Evolutionary conservation across 2,888 invertebrate genomes (phyloP).

Genomic region (Bellardia bayeri): DNA sequence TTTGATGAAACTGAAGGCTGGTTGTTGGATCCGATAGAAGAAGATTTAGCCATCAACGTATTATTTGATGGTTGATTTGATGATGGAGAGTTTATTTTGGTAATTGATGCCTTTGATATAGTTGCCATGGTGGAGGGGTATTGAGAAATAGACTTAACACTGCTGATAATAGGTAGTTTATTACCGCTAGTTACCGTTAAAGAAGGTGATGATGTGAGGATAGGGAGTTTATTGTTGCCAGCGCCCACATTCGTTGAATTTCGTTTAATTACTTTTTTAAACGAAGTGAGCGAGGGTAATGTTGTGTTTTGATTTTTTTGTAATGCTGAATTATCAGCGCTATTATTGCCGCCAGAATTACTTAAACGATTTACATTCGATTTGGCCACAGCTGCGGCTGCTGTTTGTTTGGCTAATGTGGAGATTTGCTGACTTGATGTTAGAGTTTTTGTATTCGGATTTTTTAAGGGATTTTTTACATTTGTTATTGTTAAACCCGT

Average conservation of each 20-base stretch:
- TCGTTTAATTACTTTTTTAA: slow-evolving; percentile 62
- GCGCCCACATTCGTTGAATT: slow-evolving; percentile 33
- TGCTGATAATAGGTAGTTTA: slow-evolving; percentile 69
- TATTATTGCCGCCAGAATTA: slow-evolving; percentile 23
- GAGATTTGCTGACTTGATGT: slow-evolving; percentile 48
- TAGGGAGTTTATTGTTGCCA: slow-evolving; percentile 47
- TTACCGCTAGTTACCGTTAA: slow-evolving; percentile 56
- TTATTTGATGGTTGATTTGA: slow-evolving; percentile 36
- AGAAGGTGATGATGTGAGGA: slow-evolving; percentile 37
- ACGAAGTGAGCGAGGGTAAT: slow-evolving; percentile 59
- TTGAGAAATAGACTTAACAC: slow-evolving; percentile 69
- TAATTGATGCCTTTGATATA: slow-evolving; percentile 55
- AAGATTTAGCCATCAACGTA: slow-evolving; percentile 31
- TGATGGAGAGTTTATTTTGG: slow-evolving; percentile 44
- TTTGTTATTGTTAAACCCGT: slow-evolving; percentile 68
- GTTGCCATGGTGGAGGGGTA: slow-evolving; percentile 55
- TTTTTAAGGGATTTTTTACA: slow-evolving; percentile 54
- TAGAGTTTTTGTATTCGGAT: slow-evolving; percentile 44
- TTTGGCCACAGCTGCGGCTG: slow-evolving; percentile 68
- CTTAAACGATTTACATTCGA: slow-evolving; percentile 59
- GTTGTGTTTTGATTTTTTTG: slow-evolving; percentile 20
- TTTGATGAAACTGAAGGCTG: slow-evolving; percentile 38
- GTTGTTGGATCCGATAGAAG: slow-evolving; percentile 13
- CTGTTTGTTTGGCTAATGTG: slow-evolving; percentile 71
- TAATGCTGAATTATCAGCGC: slow-evolving; percentile 11